Conservation (phyloP, 1,140 invertebrate genomes). For the Chrysopa pallens region DNA sequence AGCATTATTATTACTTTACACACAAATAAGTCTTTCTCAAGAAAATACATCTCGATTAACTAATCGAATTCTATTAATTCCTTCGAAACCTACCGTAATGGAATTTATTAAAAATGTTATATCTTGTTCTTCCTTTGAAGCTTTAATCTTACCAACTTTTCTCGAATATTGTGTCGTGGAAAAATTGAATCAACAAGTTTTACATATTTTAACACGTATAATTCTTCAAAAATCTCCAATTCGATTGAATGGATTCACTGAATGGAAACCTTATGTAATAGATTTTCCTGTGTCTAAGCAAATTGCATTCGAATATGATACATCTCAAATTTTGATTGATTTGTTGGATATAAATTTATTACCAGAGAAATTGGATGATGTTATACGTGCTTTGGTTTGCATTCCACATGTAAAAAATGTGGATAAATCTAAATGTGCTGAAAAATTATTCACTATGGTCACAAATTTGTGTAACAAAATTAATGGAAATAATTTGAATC, state of each 20-base stretch:
- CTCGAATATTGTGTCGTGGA: slow-evolving; percentile 37
- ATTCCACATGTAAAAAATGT: slow-evolving; percentile 33
- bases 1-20: slow-evolving; percentile 35
- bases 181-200: slow-evolving; percentile 27
- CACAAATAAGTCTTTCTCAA: slow-evolving; percentile 42
- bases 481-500: too few species aligned
- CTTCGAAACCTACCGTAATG: slow-evolving; percentile 32
- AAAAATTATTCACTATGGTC: too few species aligned
- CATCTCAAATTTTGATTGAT: slow-evolving; percentile 18
- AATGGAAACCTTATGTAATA: slow-evolving; percentile 45
- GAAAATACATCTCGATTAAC: slow-evolving; percentile 45
- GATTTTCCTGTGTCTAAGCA: slow-evolving; percentile 30
- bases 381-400: slow-evolving; percentile 34
- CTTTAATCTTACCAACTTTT: slow-evolving; percentile 49
- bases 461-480: too few species aligned
- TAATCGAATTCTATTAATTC: slow-evolving; percentile 34
- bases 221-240: slow-evolving; percentile 44
- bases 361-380: slow-evolving; percentile 20
- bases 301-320: slow-evolving; percentile 17
- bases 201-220: slow-evolving; percentile 42
- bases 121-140: slow-evolving; percentile 49
- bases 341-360: background rate
- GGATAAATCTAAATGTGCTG: background rate
- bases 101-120: slow-evolving; percentile 43
- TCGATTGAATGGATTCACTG: slow-evolving; percentile 32